Evolutionary conservation across 2,113 vertebrate species (phyloP), one percentile per base, ranked within the genome.

Genomic region (Arvicanthis niloticus): DNA sequence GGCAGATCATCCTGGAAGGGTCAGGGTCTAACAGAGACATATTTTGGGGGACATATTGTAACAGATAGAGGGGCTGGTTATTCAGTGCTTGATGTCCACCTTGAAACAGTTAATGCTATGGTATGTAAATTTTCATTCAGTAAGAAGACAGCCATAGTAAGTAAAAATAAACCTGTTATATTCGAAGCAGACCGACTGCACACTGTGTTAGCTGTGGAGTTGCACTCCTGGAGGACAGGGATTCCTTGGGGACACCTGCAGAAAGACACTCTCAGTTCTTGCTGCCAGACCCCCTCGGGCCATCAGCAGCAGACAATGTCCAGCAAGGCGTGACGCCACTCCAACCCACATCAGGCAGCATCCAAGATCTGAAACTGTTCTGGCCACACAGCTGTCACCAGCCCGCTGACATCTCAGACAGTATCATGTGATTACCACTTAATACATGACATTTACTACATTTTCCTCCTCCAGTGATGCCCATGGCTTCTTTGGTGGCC

Each of bases 111-210:
- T 42, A 62, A 40, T 45, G 24, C 26, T 45, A 42, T 45, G 58
- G 24, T 45, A 42, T 65, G 58, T 45, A 17, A 17, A 84, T 42
- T 62, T 42, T 85, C 40, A 60, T 82, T 62, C 81, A 84, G 7
- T 31, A 62, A 84, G 81, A 62, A 84, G 13, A 62, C 29, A 85
- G 58, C 5, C n/a, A 62, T 62, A 42, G 58, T 17, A 29, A 65
- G 2, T 45, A 85, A 65, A 62, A 19, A 65, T 31, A 26, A 45
- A 45, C 29, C 13, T 58, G 17, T 67, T 58, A 29, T 76, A 90
- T 70, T 0, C 76, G 70, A 15, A 15, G 0, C 9, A 19, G 78
- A 15, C 0, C 0, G 0, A 16, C 29, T 0, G 3, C 78, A 89
- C 56, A n/a, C 68, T 7, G 13, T 45, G 45, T 94, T 31, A 1